Evolutionary conservation across 2,888 invertebrate species (phyloP), one percentile per base, ranked within the genome.

Genomic region (Deroplatys truncata): DNA sequence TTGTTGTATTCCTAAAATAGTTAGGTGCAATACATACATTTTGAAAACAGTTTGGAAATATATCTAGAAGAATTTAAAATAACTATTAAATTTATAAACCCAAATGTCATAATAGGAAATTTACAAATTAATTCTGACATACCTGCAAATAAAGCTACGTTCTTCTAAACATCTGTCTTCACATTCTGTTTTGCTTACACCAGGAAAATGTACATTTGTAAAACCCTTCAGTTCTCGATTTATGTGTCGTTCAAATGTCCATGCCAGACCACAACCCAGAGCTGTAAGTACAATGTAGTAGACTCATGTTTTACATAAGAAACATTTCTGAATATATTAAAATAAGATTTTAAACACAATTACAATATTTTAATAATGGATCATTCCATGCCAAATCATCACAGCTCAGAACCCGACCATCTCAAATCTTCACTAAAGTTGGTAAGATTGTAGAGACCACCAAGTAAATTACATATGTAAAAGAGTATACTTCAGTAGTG

Each of bases 221-320:
- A 92, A 92, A 84, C 94, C 94, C 84, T 93, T 93, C 88, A 94
- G 92, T 89, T 93, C 93, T 89, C 93, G 93, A 91, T 94, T 94
- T 29, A 94, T 93, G 90, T 94, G 93, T 82, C 94, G 92, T 91
- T 94, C 94, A 92, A 94, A 94, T 5, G 94, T 93, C 94, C 94
- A 94, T 7, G 93, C 91, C 88, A 93, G 92, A 10, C 93, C 93
- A 91, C 94, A 94, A 31, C 92, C 92, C 28, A 92, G 92, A 87
- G 92, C 93, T 93, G 88, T 9, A 90, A 90, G 35, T 87, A n/a
- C 28, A 72, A 72, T 7, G 20, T 72, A 5, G 20, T 84, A 10
- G 13, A 9, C 13, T 13, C 1, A 15, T 72, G 25, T 5, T 72
- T 72, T 72, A 20, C 7, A 20, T 0, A 16, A 20, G 9, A 72